Evolutionary conservation across 2,113 vertebrate genomes (phyloP).

Genomic region (Tenebrosternarchus preto): DNA sequence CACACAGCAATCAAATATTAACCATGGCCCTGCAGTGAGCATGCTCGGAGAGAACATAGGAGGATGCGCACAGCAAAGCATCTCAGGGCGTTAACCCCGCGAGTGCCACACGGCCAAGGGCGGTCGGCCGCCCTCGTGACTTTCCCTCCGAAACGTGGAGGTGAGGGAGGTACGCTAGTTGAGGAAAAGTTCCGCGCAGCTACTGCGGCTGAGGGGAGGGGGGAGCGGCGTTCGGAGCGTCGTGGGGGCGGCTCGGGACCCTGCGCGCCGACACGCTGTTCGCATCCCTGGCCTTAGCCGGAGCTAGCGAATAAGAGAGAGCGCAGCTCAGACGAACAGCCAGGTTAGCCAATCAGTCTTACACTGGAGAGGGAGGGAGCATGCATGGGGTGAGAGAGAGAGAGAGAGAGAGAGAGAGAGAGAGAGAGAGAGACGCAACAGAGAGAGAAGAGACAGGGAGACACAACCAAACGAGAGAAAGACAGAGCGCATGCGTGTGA

Average conservation of each 20-base stretch:
- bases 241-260: too few species aligned
- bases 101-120: neutral
- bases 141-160: too few species aligned
- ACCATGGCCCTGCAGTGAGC: conserved; percentile 30
- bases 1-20: conserved; percentile 52
- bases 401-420: conserved; percentile 38
- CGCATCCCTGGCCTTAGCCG: conserved; percentile 59
- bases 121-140: neutral
- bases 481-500: neutral
- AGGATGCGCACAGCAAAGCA: conserved; percentile 43
- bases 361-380: conserved; percentile 48
- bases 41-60: conserved; percentile 28
- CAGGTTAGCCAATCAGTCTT: conserved; percentile 77
- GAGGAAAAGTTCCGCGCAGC: neutral
- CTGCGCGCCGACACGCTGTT: conserved; percentile 38
- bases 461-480: conserved; percentile 21
- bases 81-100: conserved; percentile 33
- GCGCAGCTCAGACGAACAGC: conserved; percentile 71
- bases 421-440: conserved; percentile 2
- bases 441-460: conserved; percentile 27
- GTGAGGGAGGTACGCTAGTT: too few species aligned
- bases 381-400: conserved; percentile 41
- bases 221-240: too few species aligned
- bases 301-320: conserved; percentile 50
- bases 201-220: conserved; percentile 9